Evolutionary conservation across 2,888 invertebrate species (phyloP), one percentile per base, ranked within the genome.

Genomic region (Caenorhabditis doughertyi): DNA sequence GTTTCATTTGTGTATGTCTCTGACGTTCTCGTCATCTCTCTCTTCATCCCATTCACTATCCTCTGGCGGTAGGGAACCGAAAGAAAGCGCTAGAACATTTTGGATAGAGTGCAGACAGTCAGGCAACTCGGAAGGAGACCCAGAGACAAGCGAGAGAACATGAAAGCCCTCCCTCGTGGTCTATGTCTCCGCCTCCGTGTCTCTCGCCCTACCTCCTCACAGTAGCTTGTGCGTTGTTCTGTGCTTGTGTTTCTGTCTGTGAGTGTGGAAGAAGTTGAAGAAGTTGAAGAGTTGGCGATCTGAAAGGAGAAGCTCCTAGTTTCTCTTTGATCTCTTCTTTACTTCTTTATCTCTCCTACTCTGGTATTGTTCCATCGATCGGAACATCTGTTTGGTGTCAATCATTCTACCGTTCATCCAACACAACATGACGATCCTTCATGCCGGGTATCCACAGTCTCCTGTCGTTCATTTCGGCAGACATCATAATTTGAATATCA

Each of bases 181-280:
- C 39, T 44, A 16, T 79, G 56, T 79, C 70, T 60, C 70, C 77
- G 70, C 77, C 77, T 79, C 64, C 64, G 23, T 4, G 5, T 76
- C 80, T 67, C 80, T 80, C 80, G 80, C 68, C 27, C 35, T 67
- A 47, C 65, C 74, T 47, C 67, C 55, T 70, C 73, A 73, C 80
- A 80, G 80, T 80, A 80, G 80, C 80, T 73, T 80, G 80, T 73
- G 73, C 76, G 76, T 76, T 76, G 76, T 76, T 76, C 67, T 76
- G 76, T 68, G 67, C 65, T 55, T 65, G 65, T 68, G 76, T 76
- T 60, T 80, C 60, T 68, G 76, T 58, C 76, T 58, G 58, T 71
- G 47, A 73, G 53, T 79, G 60, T 65, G 62, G 55, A 80, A 74
- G 65, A 67, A 65, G 65, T 27, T 35, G 58, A 39, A 67, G 65